Evolutionary conservation across 2,113 vertebrate species (phyloP).

Genomic region (Pterocles burchelli): DNA sequence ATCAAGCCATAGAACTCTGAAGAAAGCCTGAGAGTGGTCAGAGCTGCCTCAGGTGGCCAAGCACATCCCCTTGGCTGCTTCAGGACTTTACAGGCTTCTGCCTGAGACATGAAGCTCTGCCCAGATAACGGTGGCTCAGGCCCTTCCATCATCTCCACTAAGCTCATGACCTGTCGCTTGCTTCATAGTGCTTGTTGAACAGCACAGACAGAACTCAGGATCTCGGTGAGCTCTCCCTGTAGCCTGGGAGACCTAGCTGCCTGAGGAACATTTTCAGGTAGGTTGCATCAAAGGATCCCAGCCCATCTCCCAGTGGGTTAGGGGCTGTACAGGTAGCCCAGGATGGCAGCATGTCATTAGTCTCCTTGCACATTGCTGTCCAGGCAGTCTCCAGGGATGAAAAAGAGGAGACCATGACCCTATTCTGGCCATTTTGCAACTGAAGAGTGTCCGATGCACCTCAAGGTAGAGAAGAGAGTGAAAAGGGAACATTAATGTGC

Average conservation of each 20-base stretch:
- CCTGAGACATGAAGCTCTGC: background rate
- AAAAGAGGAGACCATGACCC: background rate
- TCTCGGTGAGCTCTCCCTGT: background rate
- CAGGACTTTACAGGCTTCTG: background rate
- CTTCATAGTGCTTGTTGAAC: background rate
- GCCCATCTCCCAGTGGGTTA: background rate
- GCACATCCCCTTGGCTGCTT: accelerated
- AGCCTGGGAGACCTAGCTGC: background rate
- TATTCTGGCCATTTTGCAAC: background rate
- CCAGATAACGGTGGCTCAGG: background rate
- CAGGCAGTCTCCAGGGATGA: background rate
- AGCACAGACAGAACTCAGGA: background rate
- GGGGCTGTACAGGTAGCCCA: background rate
- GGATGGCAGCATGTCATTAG: background rate
- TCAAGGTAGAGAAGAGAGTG: background rate
- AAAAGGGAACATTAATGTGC: background rate
- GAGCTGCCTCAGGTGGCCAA: background rate
- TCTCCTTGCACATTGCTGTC: background rate
- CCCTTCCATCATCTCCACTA: background rate
- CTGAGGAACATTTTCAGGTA: background rate
- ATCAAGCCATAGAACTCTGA: background rate
- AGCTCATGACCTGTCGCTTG: background rate
- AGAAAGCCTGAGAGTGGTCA: background rate
- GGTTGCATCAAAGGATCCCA: background rate
- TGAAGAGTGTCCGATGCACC: background rate